phyloP scores from a whole-genome alignment of 2,888 invertebrate genomes.

The Apodemia duryi region DNA sequence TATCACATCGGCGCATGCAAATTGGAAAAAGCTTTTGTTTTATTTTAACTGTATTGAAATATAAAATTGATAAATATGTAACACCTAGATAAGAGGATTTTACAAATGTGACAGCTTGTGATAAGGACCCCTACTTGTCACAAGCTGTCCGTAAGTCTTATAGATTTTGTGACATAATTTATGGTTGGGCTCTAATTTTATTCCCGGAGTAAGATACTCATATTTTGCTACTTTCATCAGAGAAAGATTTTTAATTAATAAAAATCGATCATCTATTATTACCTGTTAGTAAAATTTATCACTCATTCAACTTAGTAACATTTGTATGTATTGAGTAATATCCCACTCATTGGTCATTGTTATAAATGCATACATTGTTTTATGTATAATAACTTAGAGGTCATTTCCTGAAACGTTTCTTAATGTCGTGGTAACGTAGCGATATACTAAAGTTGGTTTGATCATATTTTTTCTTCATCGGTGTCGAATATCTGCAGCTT shows the following conservation, averaged over 20 bases:
- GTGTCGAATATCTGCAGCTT: constrained; percentile 24
- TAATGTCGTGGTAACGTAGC: too few relatives aligned
- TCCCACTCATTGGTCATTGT: neutral
- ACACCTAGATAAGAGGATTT: too few relatives aligned
- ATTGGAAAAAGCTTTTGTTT: too few relatives aligned
- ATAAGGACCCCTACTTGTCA: too few relatives aligned
- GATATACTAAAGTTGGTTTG: too few relatives aligned
- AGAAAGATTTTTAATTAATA: neutral
- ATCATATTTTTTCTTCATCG: neutral
- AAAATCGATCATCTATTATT: neutral
- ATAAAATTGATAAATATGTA: too few relatives aligned
- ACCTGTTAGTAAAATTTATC: neutral
- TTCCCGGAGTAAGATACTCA: neutral
- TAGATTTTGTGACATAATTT: too few relatives aligned
- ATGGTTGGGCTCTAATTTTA: neutral
- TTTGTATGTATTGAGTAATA: neutral
- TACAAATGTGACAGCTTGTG: too few relatives aligned
- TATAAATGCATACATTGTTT: neutral
- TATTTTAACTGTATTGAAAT: too few relatives aligned
- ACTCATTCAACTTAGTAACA: neutral
- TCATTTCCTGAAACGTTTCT: too few relatives aligned
- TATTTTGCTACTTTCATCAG: neutral
- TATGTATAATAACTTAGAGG: neutral
- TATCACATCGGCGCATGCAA: too few relatives aligned
- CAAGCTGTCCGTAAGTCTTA: too few relatives aligned